These are phyloP conservation scores for Eurosta solidaginis DNA, from an alignment of 1,140 invertebrate species.

Conservation along the genomic window DNA sequence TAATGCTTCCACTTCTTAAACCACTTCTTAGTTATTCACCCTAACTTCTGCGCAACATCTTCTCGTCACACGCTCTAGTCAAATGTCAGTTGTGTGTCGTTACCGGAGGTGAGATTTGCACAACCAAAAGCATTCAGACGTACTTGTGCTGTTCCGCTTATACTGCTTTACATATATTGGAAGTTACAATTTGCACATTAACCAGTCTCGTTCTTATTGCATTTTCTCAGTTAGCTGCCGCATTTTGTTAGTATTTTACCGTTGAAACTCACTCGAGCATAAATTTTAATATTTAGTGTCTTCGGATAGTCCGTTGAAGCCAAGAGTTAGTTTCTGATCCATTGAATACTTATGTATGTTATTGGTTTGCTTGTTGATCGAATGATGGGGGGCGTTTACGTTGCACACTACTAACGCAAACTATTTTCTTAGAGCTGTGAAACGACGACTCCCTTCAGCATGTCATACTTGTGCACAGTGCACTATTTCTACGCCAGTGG, in stretches of 20 bases:
- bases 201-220: too few relatives aligned
- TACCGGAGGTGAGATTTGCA: not conserved
- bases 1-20: too few relatives aligned
- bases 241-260: constrained; percentile 7
- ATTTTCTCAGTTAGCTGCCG: not conserved
- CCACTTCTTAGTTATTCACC: too few relatives aligned
- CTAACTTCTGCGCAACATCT: not conserved
- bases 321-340: not conserved
- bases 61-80: not conserved
- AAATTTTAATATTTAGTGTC: not conserved
- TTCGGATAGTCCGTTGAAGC: not conserved
- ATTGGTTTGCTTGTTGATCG: not conserved
- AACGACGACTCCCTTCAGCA: too few relatives aligned
- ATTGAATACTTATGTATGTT: not conserved
- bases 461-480: too few relatives aligned
- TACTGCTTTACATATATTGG: not conserved
- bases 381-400: not conserved
- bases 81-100: not conserved
- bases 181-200: not conserved
- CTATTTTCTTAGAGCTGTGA: not conserved
- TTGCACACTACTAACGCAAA: not conserved
- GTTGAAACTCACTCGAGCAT: constrained; percentile 7
- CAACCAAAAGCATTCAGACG: not conserved
- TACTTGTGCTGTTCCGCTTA: not conserved
- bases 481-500: too few relatives aligned